Percentiles rank a stretch among this genome's conserved stretches.
phyloP scores from a whole-genome alignment of 1,140 invertebrate genomes.

The Sinonovacula constricta region DNA sequence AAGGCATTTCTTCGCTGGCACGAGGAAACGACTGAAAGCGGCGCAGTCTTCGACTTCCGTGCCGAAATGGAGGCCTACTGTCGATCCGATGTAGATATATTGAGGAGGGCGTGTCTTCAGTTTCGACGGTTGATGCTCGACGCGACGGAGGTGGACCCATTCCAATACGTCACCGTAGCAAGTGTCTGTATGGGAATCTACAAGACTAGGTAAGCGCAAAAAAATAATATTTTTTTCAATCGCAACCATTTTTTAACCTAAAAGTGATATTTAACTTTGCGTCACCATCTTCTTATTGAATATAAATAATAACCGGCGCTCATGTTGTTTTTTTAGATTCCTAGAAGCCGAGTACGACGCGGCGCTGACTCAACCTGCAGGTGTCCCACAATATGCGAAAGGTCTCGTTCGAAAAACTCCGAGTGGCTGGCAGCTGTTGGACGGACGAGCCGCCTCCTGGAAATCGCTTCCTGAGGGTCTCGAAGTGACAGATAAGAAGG shows the following conservation, averaged over 20 bases:
- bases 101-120: slow-evolving; percentile 37
- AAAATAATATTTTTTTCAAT: background rate
- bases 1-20: slow-evolving; percentile 35
- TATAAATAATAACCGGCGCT: background rate
- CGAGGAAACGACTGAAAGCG: slow-evolving; percentile 17
- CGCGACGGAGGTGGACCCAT: slow-evolving; percentile 40
- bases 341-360: background rate
- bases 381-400: background rate
- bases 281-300: background rate
- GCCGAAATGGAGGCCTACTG: slow-evolving; percentile 49
- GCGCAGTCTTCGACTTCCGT: slow-evolving; percentile 39
- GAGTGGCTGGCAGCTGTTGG: background rate
- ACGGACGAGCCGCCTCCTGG: background rate
- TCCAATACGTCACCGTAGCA: slow-evolving; percentile 50
- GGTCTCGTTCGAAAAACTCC: background rate
- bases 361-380: background rate
- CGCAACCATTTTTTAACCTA: background rate
- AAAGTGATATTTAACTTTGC: too few species aligned
- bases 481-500: slow-evolving; percentile 3
- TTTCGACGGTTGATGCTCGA: slow-evolving; percentile 42
- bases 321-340: background rate
- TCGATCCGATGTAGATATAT: slow-evolving; percentile 51
- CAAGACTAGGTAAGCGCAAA: slow-evolving; percentile 6
- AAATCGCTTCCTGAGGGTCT: background rate
- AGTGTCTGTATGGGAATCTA: slow-evolving; percentile 48